Evolutionary conservation across 2,797 vertebrate species (phyloP), one percentile per base, ranked within the genome.

Genomic region (Myotis vivesi): DNA sequence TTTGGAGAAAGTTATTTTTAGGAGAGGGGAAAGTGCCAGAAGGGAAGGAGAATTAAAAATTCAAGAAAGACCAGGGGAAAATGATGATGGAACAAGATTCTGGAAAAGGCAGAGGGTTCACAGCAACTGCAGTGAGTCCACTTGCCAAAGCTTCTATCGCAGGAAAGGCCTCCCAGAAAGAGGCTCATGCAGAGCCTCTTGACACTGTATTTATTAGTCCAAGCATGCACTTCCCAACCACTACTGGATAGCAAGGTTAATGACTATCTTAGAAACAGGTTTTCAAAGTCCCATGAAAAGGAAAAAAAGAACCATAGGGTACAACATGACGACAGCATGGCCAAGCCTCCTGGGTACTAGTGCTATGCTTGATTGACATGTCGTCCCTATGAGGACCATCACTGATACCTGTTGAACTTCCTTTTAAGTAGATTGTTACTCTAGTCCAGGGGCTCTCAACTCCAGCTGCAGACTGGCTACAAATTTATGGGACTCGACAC

Each of bases 1-100:
- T 84, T 89, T 73, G 62, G 90, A 36, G 49, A 49, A 69, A 76
- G 81, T 76, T 96, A 84, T 94, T 95, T 95, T 94, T 81, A 91
- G 75, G 25, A 69, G 53, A 84, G 13, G 38, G 17, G 55, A 92
- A 86, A 64, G 53, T 95, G 64, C 66, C 92, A 88, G 46, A 57
- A 96, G 55, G 46, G 84, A 95, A 84, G 17, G 28, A 57, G 22
- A 91, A 66, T 59, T 73, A 80, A 94, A 90, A 85, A 55, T 55
- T 89, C 44, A 89, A 94, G 87, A 85, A 33, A 88, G 55, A 83
- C 19, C n/a, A 30, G 22, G 28, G n/a, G 44, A 87, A 49, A 95
- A 0, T 86, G 33, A 95, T 87, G 80, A 59, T 28, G 36, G 38
- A 94, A 86, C 28, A 62, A 66, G 22, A 28, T 92, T 92, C 89